Conservation (phyloP, 1,140 invertebrate genomes). For the Brachionus manjavacas region DNA sequence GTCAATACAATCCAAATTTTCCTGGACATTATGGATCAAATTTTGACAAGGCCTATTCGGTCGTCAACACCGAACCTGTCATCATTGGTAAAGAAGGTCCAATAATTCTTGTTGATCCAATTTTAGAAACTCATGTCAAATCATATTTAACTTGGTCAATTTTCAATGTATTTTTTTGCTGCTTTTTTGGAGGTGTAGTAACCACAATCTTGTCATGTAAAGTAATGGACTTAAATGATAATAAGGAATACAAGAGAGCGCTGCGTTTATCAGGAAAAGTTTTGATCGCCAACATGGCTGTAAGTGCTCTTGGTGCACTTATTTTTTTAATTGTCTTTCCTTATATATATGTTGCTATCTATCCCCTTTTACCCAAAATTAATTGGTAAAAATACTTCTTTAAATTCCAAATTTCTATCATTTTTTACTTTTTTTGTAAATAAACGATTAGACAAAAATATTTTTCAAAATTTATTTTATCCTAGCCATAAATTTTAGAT, state of each 20-base stretch:
- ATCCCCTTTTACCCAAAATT: constrained; percentile 35
- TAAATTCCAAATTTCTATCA: neutral
- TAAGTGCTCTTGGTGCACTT: constrained; percentile 26
- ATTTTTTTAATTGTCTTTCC: constrained; percentile 37
- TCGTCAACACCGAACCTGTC: constrained; percentile 26
- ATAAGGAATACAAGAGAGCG: constrained; percentile 1
- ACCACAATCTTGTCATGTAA: constrained; percentile 38
- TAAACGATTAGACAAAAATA: neutral
- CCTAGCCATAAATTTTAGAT: too few species aligned
- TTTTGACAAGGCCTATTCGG: constrained; percentile 28
- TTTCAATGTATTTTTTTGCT: constrained; percentile 32
- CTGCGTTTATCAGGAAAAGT: neutral
- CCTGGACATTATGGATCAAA: constrained; percentile 12
- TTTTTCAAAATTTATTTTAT: too few species aligned
- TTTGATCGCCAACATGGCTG: constrained; percentile 37
- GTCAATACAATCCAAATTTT: constrained; percentile 15
- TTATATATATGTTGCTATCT: constrained; percentile 34
- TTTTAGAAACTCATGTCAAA: constrained; percentile 8
- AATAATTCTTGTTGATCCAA: constrained; percentile 28
- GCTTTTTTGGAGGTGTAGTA: constrained; percentile 16
- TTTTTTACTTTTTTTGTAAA: neutral
- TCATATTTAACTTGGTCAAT: constrained; percentile 38
- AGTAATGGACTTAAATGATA: constrained; percentile 32
- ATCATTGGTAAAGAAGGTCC: neutral
- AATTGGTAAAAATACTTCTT: constrained; percentile 4